These are phyloP conservation scores for Papilio polytes DNA, from an alignment of 1,140 invertebrate genomes.

Conservation along the genomic window DNA sequence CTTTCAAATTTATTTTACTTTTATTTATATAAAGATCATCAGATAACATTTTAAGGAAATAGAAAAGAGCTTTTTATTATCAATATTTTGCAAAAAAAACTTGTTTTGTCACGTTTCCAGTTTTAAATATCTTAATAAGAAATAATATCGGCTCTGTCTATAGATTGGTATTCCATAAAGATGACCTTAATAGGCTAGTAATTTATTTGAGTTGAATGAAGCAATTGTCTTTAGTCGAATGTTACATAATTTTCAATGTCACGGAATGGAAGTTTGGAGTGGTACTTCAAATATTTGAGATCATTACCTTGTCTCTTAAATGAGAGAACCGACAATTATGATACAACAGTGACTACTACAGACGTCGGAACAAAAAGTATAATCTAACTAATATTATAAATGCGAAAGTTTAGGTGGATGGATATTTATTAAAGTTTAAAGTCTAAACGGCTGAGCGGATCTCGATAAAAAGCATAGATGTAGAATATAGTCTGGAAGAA, in stretches of 20 bases:
- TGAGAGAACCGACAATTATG: too few species aligned
- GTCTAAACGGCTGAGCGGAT: too few species aligned
- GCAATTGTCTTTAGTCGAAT: neutral
- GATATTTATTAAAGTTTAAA: too few species aligned
- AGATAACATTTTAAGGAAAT: neutral
- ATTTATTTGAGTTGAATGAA: neutral
- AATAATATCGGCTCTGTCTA: neutral
- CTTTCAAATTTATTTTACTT: too few species aligned
- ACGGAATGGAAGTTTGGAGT: neutral
- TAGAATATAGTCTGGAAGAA: too few species aligned
- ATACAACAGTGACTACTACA: too few species aligned
- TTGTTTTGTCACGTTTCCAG: neutral
- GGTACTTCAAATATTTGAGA: neutral
- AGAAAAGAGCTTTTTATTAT: neutral
- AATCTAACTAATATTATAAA: too few species aligned
- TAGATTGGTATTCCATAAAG: neutral
- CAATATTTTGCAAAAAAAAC: neutral
- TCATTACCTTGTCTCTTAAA: too few species aligned
- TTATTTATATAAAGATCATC: neutral
- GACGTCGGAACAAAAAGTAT: too few species aligned
- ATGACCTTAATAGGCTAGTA: constrained; percentile 12
- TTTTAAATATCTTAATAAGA: neutral
- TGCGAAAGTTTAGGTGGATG: too few species aligned
- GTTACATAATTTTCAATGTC: constrained; percentile 1
- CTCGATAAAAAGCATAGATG: too few species aligned